phyloP scores from a whole-genome alignment of 1,140 invertebrate species.

The Drosophila repleta region DNA sequence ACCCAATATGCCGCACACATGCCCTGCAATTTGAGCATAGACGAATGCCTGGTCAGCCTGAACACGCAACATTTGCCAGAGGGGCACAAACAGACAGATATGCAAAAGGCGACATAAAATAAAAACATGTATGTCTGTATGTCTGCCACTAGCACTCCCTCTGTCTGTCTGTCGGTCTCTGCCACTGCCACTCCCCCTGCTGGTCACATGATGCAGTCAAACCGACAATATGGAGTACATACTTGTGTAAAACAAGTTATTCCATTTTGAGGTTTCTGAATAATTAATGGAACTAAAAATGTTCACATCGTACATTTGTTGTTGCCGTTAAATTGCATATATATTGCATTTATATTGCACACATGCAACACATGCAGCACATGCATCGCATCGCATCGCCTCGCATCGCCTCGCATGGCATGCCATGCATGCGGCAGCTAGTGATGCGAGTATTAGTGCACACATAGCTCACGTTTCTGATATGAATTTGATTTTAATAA shows the following conservation, averaged over 20 bases:
- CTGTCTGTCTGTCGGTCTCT: background rate
- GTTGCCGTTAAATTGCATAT: constrained; percentile 47
- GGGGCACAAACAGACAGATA: constrained; percentile 5
- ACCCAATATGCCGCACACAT: constrained; percentile 54
- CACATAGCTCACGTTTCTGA: constrained; percentile 11
- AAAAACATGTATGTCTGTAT: constrained; percentile 34
- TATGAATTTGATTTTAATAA: constrained; percentile 24
- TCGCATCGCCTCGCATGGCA: too few species aligned
- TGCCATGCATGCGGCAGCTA: too few species aligned
- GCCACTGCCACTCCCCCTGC: background rate
- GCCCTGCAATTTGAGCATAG: constrained; percentile 23
- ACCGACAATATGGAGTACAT: constrained; percentile 77
- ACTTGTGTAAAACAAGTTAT: constrained; percentile 76
- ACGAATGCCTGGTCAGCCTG: constrained; percentile 43
- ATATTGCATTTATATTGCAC: constrained; percentile 12
- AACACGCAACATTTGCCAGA: constrained; percentile 63
- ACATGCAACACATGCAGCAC: background rate
- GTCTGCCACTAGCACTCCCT: background rate
- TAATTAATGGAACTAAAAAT: constrained; percentile 77
- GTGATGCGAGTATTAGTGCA: background rate
- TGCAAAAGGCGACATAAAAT: constrained; percentile 36
- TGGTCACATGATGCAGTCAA: constrained; percentile 66
- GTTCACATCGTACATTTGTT: constrained; percentile 60
- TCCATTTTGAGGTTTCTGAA: constrained; percentile 77
- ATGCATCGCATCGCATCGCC: too few species aligned